These are phyloP conservation scores for Lycia hirtaria DNA, from an alignment of 2,888 invertebrate species.

Conservation along the genomic window DNA sequence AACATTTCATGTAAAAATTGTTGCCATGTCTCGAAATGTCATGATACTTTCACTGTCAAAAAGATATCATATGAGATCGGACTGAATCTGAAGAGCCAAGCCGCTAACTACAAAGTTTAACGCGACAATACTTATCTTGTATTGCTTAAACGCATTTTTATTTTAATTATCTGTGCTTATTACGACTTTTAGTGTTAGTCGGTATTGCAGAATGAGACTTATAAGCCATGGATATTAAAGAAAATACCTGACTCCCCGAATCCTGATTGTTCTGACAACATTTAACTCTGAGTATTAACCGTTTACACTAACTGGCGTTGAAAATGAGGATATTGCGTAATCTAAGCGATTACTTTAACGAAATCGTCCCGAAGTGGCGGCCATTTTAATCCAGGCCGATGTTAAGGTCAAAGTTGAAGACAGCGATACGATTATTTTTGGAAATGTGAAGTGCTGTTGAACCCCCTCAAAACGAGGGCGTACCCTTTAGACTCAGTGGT, in stretches of 20 bases:
- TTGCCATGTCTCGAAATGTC: too few relatives aligned
- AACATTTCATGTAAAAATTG: too few relatives aligned
- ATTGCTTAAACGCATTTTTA: too few relatives aligned
- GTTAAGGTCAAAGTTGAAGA: slow-evolving; percentile 18
- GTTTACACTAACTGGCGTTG: slow-evolving; percentile 18
- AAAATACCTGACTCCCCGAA: slow-evolving; percentile 6
- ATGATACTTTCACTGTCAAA: too few relatives aligned
- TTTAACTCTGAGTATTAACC: slow-evolving; percentile 17
- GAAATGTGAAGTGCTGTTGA: slow-evolving; percentile 17
- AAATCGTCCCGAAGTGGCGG: slow-evolving; percentile 10
- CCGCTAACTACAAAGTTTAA: too few relatives aligned
- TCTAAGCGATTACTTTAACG: slow-evolving; percentile 10
- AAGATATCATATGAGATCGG: too few relatives aligned
- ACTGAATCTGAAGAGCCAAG: too few relatives aligned
- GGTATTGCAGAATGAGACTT: background rate
- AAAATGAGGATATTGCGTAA: slow-evolving; percentile 13
- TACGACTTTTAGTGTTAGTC: background rate
- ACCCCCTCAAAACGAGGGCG: slow-evolving; percentile 1
- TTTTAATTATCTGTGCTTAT: too few relatives aligned
- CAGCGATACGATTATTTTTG: slow-evolving; percentile 9
- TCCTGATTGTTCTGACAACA: slow-evolving; percentile 16
- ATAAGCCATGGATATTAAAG: background rate
- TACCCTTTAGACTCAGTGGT: too few relatives aligned
- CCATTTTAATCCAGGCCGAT: slow-evolving; percentile 7
- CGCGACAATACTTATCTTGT: too few relatives aligned